Evolutionary conservation across 2,888 invertebrate genomes (phyloP).

Genomic region (Scrobipalpa costella): DNA sequence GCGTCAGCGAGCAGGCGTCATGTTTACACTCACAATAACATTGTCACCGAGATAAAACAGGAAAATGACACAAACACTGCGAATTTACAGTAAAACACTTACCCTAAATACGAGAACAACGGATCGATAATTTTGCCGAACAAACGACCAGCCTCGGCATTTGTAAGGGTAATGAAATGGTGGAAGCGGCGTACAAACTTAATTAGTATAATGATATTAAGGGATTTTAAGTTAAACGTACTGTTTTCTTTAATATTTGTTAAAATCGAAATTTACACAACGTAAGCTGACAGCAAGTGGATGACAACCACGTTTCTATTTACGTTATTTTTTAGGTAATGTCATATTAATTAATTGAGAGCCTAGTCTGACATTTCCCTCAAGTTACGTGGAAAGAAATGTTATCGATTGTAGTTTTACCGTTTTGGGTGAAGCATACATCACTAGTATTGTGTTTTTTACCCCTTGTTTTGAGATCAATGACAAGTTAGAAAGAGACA

Average conservation of each 20-base stretch:
- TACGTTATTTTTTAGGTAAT: not conserved
- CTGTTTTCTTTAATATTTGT: conserved; percentile 5
- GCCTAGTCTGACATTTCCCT: not conserved
- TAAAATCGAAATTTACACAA: conserved; percentile 16
- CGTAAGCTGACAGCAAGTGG: conserved; percentile 26
- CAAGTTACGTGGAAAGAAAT: conserved; percentile 13
- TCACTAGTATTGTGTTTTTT: conserved; percentile 18
- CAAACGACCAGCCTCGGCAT: conserved; percentile 2
- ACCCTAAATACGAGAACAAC: conserved; percentile 33
- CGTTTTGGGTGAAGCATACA: not conserved
- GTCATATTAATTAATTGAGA: no score
- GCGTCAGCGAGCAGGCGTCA: conserved; percentile 15
- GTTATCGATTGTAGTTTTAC: conserved; percentile 16
- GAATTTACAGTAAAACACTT: conserved; percentile 32
- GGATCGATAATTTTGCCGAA: conserved; percentile 39
- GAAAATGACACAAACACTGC: conserved; percentile 23
- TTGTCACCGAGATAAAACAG: conserved; percentile 12
- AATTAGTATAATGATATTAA: conserved; percentile 25
- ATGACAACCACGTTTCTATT: conserved; percentile 18
- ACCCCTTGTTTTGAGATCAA: not conserved
- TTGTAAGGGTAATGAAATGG: not conserved
- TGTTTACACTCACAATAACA: conserved; percentile 13
- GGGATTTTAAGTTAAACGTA: not conserved
- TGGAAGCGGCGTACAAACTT: not conserved
- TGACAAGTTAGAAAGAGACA: not conserved